These are phyloP conservation scores for Aptenodytes forsteri DNA, from an alignment of 2,113 vertebrate species.

Conservation along the genomic window DNA sequence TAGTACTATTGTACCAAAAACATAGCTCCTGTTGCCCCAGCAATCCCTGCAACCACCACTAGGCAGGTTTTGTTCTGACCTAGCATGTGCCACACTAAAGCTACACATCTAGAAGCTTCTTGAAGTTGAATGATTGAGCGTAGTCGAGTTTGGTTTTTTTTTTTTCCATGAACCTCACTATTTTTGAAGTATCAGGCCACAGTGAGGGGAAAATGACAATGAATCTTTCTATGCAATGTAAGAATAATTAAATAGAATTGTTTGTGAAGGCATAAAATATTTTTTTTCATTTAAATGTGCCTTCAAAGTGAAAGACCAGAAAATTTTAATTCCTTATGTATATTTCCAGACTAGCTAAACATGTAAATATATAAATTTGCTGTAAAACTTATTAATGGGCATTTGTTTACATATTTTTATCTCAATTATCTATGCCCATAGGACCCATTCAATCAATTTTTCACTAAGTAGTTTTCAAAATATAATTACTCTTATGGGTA, in stretches of 20 bases:
- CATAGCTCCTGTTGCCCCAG: not conserved
- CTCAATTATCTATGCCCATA: slow-evolving; percentile 79
- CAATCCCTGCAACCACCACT: not conserved
- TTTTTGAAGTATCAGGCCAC: not conserved
- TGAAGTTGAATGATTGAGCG: not conserved
- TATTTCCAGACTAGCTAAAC: slow-evolving; percentile 30
- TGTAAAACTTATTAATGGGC: slow-evolving; percentile 72
- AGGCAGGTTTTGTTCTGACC: not conserved
- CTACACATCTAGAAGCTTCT: not conserved
- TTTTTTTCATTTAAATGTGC: not conserved
- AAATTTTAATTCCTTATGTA: not conserved
- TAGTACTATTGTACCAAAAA: not conserved
- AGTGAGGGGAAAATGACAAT: not conserved
- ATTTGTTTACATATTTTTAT: slow-evolving; percentile 83
- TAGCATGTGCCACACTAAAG: not conserved
- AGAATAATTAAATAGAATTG: not conserved
- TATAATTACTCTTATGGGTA: slow-evolving; percentile 82
- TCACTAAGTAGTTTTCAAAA: slow-evolving; percentile 83
- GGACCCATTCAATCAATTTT: slow-evolving; percentile 81
- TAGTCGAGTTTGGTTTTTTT: not conserved
- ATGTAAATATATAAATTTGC: slow-evolving; percentile 65
- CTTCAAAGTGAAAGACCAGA: not conserved
- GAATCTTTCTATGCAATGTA: not conserved
- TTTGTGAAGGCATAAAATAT: not conserved
- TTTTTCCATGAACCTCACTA: not conserved